Evolutionary conservation across 92 coral and sea anemone genomes (phyloP).

Genomic region (Heliopora coerulea): DNA sequence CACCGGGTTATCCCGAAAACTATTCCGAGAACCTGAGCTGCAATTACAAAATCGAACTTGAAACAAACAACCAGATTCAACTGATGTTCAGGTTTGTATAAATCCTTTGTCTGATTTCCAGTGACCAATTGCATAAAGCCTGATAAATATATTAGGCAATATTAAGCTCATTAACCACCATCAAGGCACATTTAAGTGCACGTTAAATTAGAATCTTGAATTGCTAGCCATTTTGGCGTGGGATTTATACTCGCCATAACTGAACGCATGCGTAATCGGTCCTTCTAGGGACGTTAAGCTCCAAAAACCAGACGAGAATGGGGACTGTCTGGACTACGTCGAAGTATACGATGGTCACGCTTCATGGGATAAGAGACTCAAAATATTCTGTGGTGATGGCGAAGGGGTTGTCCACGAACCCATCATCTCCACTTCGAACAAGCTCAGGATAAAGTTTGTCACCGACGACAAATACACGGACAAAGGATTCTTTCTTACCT

Average conservation of each 20-base stretch:
- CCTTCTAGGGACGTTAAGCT: constrained; percentile 57
- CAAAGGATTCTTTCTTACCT: constrained; percentile 64
- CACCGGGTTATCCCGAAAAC: constrained; percentile 84
- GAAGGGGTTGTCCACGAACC: constrained; percentile 46
- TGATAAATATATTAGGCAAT: too few relatives aligned
- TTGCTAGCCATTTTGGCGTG: too few relatives aligned
- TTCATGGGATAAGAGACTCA: constrained; percentile 64
- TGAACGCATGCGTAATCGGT: too few relatives aligned
- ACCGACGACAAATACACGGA: constrained; percentile 61
- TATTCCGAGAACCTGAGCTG: constrained; percentile 68
- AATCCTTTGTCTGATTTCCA: neutral
- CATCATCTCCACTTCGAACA: constrained; percentile 57
- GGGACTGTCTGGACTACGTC: constrained; percentile 56
- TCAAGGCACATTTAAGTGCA: too few relatives aligned
- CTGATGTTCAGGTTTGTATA: constrained; percentile 62
- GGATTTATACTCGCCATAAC: too few relatives aligned
- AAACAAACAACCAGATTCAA: constrained; percentile 46
- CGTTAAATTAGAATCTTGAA: too few relatives aligned
- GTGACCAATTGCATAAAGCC: too few relatives aligned
- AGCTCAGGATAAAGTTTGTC: constrained; percentile 69
- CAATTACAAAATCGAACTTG: constrained; percentile 64
- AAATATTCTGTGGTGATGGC: constrained; percentile 66
- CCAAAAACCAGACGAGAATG: constrained; percentile 47
- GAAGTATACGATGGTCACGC: constrained; percentile 75
- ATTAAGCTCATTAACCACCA: neutral